Percentiles rank a stretch among this genome's conserved stretches.
Evolutionary conservation across 2,888 invertebrate genomes (phyloP).

Genomic region (Siphonodentalium dalli): DNA sequence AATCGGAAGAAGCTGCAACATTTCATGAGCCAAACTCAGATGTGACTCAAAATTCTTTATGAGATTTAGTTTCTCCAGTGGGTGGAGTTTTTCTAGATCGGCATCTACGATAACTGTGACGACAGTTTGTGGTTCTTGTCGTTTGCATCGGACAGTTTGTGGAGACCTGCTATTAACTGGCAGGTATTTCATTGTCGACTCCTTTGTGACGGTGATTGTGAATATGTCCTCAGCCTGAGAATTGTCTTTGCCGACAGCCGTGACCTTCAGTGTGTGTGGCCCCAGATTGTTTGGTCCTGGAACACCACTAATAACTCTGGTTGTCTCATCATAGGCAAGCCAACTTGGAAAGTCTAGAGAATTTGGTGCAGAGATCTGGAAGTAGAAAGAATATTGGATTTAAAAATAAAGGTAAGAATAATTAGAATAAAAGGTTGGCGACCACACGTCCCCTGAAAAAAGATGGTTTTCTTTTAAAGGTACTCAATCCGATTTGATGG

Average conservation of each 20-base stretch:
- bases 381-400: no score
- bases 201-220: constrained; percentile 71
- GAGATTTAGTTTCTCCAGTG: constrained; percentile 71
- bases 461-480: no score
- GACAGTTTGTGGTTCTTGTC: constrained; percentile 70
- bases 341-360: constrained; percentile 64
- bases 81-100: constrained; percentile 72
- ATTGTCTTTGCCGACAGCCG: constrained; percentile 47
- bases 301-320: constrained; percentile 78
- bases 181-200: constrained; percentile 31
- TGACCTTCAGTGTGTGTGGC: constrained; percentile 69
- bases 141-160: constrained; percentile 50
- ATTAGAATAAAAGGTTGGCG: no score
- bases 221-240: constrained; percentile 73
- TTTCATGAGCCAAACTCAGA: constrained; percentile 50
- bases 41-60: constrained; percentile 48
- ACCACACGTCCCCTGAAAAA: no score
- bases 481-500: no score
- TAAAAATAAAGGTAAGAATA: no score
- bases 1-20: constrained; percentile 52
- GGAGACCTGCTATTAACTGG: constrained; percentile 40
- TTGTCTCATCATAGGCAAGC: constrained; percentile 73
- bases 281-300: constrained; percentile 72
- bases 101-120: constrained; percentile 76
- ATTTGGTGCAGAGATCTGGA: no score